A percentile compares a stretch with the other conserved stretches of the same genome.
Evolutionary conservation across 2,797 vertebrate species (phyloP).

Genomic region (Microctenopoma steveboyesi): DNA sequence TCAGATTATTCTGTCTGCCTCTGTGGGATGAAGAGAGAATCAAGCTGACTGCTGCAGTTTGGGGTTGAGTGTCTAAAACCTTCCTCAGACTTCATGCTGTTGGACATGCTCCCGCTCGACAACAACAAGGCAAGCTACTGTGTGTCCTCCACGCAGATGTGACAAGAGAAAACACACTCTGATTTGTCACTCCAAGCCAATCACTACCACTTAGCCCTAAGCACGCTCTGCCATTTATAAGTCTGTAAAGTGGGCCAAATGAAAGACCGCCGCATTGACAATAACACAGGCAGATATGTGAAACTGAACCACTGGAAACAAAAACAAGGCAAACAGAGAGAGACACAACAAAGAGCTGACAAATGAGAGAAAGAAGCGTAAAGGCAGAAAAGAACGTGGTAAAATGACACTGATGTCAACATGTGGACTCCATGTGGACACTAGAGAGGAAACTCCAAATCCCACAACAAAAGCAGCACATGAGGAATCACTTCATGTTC

Average conservation of each 20-base stretch:
- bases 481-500: constrained; percentile 42
- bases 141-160: constrained; percentile 33
- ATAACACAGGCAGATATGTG: constrained; percentile 52
- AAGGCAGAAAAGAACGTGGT: not conserved
- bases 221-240: constrained; percentile 63
- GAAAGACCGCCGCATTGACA: constrained; percentile 42
- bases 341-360: not conserved
- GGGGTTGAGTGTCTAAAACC: not conserved
- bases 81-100: not conserved
- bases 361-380: constrained; percentile 3
- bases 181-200: constrained; percentile 44
- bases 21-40: not conserved
- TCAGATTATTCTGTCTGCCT: not conserved
- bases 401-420: constrained; percentile 15
- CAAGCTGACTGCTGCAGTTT: not conserved
- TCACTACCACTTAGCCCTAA: constrained; percentile 45
- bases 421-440: constrained; percentile 60
- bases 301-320: constrained; percentile 33
- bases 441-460: constrained; percentile 42
- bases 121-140: constrained; percentile 6
- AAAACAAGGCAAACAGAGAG: not conserved
- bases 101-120: not conserved
- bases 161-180: constrained; percentile 43
- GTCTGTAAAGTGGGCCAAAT: constrained; percentile 62
- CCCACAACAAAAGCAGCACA: constrained; percentile 58